Base-by-base conservation (phyloP, 2,888 invertebrate species). In the Didymodactylos carnosus region DNA sequence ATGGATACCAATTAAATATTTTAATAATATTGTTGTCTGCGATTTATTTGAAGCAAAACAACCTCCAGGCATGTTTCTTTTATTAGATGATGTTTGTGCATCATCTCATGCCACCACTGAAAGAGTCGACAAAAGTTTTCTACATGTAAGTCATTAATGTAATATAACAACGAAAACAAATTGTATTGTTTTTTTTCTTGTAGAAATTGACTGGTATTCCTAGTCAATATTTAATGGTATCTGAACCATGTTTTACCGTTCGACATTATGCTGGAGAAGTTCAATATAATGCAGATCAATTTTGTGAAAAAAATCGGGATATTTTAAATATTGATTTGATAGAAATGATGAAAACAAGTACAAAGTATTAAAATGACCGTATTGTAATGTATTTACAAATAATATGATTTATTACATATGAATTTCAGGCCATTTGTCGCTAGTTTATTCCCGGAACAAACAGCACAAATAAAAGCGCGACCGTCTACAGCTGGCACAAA, bases 251-350 rank as follows among this genome's bases (percentile, higher is more conserved):
- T 53, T 88, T 88, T 79, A 82, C 87, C 35, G 85, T 88, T 75
- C 86, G 86, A 76, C 88, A 88, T 80, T 88, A 88, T 80, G 88
- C 88, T 27, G 88, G 88, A n/a, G 86, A 87, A 79, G 88, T 86
- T 70, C 78, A 80, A 14, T 88, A 89, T 80, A 85, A 86, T 77
- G 86, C 86, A 13, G 86, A 87, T 39, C 87, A 87, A 19, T 88
- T 88, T 80, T 88, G 88, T 81, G 88, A 88, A 79, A 85, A 87
- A 77, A 88, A 88, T 81, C 84, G 88, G 43, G 88, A 88, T 80
- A 88, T 88, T 29, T 83, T 88, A 23, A 88, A 88, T 78, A 82
- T 85, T 72, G 88, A 88, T 80, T 84, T 88, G 71, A 86, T 88
- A 76, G 86, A 87, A 77, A 83, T 88, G 71, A 88, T 88, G 88